Evolutionary conservation across 2,113 vertebrate genomes (phyloP).

Genomic region (Gymnarchus niloticus): DNA sequence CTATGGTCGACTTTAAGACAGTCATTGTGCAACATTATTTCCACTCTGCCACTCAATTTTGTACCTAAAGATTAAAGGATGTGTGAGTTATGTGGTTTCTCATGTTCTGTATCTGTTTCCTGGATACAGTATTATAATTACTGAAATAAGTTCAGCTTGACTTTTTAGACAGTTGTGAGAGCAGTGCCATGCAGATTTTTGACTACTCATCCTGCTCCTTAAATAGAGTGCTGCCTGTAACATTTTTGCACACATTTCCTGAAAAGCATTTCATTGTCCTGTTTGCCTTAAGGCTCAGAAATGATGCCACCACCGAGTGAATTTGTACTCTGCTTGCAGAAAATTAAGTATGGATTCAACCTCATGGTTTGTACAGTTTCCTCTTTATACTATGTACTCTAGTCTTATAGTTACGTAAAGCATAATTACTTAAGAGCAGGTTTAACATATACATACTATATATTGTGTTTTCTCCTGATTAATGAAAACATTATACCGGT

Average conservation of each 20-base stretch:
- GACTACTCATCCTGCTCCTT: background rate
- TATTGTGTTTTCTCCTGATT: background rate
- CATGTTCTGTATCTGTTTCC: too few species aligned
- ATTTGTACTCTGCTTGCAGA: slow-evolving; percentile 67
- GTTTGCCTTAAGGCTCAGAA: slow-evolving; percentile 19
- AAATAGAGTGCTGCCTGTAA: too few species aligned
- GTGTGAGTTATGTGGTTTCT: too few species aligned
- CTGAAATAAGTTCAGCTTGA: background rate
- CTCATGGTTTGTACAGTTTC: slow-evolving; percentile 64
- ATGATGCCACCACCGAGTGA: slow-evolving; percentile 47
- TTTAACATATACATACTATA: background rate
- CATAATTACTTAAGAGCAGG: background rate
- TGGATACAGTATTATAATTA: too few species aligned
- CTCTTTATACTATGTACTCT: background rate
- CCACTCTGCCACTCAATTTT: too few species aligned
- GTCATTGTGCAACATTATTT: too few species aligned
- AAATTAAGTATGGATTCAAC: slow-evolving; percentile 80
- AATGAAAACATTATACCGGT: background rate
- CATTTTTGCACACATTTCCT: background rate
- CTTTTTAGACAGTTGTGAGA: background rate
- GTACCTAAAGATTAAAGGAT: too few species aligned
- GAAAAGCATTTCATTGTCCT: background rate
- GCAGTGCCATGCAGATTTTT: background rate
- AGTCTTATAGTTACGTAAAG: background rate
- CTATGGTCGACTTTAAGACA: too few species aligned